Evolutionary conservation across 2,888 invertebrate genomes (phyloP).

Genomic region (Troilus luridus): DNA sequence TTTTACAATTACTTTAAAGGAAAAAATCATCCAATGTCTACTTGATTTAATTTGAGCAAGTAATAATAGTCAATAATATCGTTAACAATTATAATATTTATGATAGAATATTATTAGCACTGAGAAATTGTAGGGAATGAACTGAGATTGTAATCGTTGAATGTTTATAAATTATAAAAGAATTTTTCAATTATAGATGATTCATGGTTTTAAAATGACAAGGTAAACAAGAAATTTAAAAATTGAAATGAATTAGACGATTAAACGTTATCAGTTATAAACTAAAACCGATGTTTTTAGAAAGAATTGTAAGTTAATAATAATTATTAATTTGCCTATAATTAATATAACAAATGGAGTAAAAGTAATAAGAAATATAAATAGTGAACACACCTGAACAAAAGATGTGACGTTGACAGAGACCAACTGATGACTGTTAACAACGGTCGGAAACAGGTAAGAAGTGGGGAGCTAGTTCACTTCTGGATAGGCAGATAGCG

Average conservation of each 20-base stretch:
- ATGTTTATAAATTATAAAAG: background rate
- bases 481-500: background rate
- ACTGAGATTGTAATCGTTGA: background rate
- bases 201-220: background rate
- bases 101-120: background rate
- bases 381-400: background rate
- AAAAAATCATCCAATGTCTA: background rate
- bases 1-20: background rate
- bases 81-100: background rate
- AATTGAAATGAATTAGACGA: background rate
- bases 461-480: constrained; percentile 15
- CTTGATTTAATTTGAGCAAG: background rate
- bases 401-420: constrained; percentile 4
- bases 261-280: background rate
- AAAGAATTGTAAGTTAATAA: background rate
- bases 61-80: background rate
- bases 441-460: constrained; percentile 23
- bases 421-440: constrained; percentile 24
- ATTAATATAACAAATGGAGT: background rate
- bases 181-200: background rate
- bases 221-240: background rate
- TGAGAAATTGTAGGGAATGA: background rate
- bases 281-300: background rate
- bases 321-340: background rate
- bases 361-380: background rate